Conservation (phyloP, 30 jellyfish, hydroid and myxozoan species). For the Turritopsis dohrnii region DNA sequence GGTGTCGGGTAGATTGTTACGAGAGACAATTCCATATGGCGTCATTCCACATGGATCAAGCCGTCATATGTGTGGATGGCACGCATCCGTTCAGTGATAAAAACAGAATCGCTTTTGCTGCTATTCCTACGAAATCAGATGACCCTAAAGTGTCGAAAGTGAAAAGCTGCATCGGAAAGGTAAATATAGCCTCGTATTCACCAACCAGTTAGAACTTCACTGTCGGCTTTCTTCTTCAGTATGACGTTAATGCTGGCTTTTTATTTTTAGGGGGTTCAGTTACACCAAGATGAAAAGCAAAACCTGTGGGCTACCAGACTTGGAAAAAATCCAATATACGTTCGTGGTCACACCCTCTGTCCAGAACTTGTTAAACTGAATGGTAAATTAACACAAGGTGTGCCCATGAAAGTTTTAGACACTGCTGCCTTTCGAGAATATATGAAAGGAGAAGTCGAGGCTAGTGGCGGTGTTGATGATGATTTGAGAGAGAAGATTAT, state of each 20-base stretch:
- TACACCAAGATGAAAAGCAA: slow-evolving; percentile 93
- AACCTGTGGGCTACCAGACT: slow-evolving; percentile 96
- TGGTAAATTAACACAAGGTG: slow-evolving; percentile 97
- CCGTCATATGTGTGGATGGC: slow-evolving; percentile 83
- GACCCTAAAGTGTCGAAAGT: slow-evolving; percentile 76
- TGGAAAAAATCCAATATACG: slow-evolving; percentile 85
- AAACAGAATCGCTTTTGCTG: slow-evolving; percentile 69
- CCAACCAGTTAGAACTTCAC: no score
- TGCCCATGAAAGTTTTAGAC: slow-evolving; percentile 96
- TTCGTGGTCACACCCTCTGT: slow-evolving; percentile 92
- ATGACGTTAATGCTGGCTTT: neutral
- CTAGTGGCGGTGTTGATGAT: slow-evolving; percentile 46
- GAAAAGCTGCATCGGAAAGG: slow-evolving; percentile 94
- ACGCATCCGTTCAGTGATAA: slow-evolving; percentile 42
- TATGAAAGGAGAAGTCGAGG: slow-evolving; percentile 50
- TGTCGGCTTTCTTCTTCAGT: neutral
- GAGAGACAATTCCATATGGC: slow-evolving; percentile 93
- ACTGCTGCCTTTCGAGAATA: slow-evolving; percentile 59
- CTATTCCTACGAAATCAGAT: slow-evolving; percentile 55
- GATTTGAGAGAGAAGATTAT: slow-evolving; percentile 45
- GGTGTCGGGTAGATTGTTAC: slow-evolving; percentile 94
- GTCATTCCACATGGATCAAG: slow-evolving; percentile 71
- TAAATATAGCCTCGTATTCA: no score
- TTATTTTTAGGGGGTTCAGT: slow-evolving; percentile 69
- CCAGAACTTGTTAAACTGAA: slow-evolving; percentile 81